Evolutionary conservation across 2,888 invertebrate genomes (phyloP), one percentile per base, ranked within the genome.

Genomic region (Clostera curtula): DNA sequence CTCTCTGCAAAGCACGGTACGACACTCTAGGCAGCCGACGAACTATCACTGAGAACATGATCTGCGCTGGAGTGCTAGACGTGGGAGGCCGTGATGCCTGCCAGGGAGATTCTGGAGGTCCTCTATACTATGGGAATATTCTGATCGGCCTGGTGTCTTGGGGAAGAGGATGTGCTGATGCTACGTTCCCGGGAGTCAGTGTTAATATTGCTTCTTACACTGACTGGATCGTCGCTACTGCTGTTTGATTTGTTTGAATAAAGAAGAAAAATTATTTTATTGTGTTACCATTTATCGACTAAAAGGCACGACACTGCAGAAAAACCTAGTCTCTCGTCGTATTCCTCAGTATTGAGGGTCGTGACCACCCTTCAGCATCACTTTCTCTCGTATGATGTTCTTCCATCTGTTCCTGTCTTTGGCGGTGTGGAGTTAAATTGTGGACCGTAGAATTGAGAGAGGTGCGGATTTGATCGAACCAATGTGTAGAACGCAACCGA

Each of bases 41-140:
- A 1, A 3, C 17, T 2, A 49, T 67, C n/a, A 72, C 72, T 2
- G 36, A 53, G 5, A 68, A 67, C 38, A 75, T 77, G 73, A 59
- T 77, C 36, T 76, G 76, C 34, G 66, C 70, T 28, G 71, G 73
- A 21, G 8, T 61, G 2, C 33, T 61, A 3, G 56, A 56, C 21
- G 29, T 54, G 0, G 71, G 67, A 2, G 70, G 68, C 2, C 34
- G 27, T 5, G 72, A 64, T 28, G 64, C 67, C 2, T 74, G 74
- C 36, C 65, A 75, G 54, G 84, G 77, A 25, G 85, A 86, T 54
- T 73, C 77, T 22, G 86, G 85, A 2, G 85, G 86, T 16, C 85
- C 86, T 11, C 45, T 85, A 29, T 73, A 69, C 45, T 68, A 41
- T 38, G 46, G 42, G n/a, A 40, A 70, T 3, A 33, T 58, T 27